Percentiles rank a stretch among this genome's conserved stretches.
Evolutionary conservation across 2,888 invertebrate genomes (phyloP).

Genomic region (Matsumyia berberina): DNA sequence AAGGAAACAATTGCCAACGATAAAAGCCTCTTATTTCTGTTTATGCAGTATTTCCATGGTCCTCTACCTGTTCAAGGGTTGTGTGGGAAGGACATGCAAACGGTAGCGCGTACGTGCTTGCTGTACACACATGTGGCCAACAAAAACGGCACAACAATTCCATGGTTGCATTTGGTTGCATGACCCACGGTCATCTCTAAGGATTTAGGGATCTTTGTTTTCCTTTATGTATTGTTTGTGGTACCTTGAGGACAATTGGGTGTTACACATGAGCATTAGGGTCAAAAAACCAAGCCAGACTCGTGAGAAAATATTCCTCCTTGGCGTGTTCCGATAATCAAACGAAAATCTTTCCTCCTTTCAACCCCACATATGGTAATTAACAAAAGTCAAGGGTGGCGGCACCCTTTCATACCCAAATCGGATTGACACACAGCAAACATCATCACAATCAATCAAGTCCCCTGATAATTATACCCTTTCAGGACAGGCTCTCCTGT

Average conservation of each 20-base stretch:
- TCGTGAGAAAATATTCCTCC: conserved; percentile 45
- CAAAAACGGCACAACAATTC: conserved; percentile 23
- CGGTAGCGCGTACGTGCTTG: conserved; percentile 33
- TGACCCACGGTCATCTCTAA: conserved; percentile 59
- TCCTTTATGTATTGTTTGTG: conserved; percentile 9
- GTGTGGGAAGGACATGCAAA: conserved; percentile 29
- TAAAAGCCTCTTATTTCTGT: conserved; percentile 33
- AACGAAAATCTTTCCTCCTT: not conserved
- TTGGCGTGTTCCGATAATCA: too few species aligned
- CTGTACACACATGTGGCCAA: not conserved
- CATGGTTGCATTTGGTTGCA: conserved; percentile 24
- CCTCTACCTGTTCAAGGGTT: conserved; percentile 37
- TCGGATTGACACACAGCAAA: conserved; percentile 22
- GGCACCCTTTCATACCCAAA: conserved; percentile 21
- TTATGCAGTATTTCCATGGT: conserved; percentile 13
- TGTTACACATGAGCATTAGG: conserved; percentile 6
- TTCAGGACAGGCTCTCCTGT: conserved; percentile 8
- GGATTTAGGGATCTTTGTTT: conserved; percentile 40
- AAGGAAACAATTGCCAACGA: conserved; percentile 53
- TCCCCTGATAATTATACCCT: conserved; percentile 46
- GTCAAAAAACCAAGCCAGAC: not conserved
- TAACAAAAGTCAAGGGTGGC: not conserved
- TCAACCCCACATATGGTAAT: not conserved
- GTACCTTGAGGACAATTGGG: conserved; percentile 28
- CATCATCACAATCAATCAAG: conserved; percentile 57